Evolutionary conservation across 2,888 invertebrate species (phyloP).

Genomic region (Cosmia trapezina): DNA sequence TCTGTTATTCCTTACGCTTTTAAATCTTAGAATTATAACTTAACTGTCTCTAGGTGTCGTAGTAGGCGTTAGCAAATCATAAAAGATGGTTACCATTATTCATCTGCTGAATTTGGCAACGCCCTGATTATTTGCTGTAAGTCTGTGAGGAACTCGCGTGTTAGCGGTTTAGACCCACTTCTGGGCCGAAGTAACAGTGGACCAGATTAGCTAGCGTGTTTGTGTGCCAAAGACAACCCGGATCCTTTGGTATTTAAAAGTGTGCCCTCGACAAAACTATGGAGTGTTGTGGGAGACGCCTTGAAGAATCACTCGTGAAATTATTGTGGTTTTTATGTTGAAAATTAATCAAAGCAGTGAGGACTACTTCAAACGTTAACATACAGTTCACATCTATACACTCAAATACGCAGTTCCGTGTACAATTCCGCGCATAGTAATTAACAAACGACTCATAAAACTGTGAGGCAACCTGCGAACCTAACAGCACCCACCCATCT

Average conservation of each 20-base stretch:
- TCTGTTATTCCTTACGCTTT: conserved; percentile 15
- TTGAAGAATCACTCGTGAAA: neutral
- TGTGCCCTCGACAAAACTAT: neutral
- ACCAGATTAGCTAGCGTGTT: neutral
- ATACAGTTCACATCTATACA: neutral
- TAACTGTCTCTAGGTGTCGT: neutral
- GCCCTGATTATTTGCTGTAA: neutral
- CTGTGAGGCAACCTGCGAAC: conserved; percentile 52
- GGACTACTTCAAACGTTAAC: conserved; percentile 7
- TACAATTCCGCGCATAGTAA: conserved; percentile 47
- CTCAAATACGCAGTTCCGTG: conserved; percentile 51
- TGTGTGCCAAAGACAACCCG: neutral
- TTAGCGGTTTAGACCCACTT: neutral
- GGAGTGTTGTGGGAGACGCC: neutral
- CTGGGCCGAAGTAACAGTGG: neutral
- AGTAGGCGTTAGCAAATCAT: neutral
- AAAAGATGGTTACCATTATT: neutral
- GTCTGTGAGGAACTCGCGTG: neutral
- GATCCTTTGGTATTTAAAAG: conserved; percentile 13
- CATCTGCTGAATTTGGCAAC: conserved; percentile 2
- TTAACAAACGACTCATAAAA: conserved; percentile 56
- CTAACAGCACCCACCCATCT: conserved; percentile 32
- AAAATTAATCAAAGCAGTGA: neutral
- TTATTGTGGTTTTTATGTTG: neutral
- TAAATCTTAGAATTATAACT: conserved; percentile 18